A percentile compares a stretch with the other conserved stretches of the same genome.
Evolutionary conservation across 2,113 vertebrate genomes (phyloP).

Genomic region (Bolborhynchus lineola): DNA sequence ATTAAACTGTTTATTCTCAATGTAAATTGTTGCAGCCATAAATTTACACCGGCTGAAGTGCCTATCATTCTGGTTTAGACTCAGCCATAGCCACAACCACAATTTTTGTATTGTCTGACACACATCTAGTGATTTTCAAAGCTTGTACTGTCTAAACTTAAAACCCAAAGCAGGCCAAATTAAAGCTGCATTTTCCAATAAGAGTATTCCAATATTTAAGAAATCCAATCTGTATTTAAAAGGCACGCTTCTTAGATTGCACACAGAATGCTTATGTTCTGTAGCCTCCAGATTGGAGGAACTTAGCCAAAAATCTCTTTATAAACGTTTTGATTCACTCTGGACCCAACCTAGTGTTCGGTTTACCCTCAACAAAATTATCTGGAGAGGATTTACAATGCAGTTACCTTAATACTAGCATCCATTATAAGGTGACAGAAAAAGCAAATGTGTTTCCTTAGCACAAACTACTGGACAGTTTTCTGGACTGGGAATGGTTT

Average conservation of each 20-base stretch:
- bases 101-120: constrained; percentile 2
- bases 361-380: background rate
- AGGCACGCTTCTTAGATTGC: background rate
- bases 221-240: background rate
- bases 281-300: background rate
- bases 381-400: background rate
- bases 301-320: background rate
- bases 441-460: background rate
- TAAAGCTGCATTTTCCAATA: background rate
- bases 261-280: background rate
- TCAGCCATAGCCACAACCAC: background rate
- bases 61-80: background rate
- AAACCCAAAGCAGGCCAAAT: background rate
- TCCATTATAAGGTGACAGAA: background rate
- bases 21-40: constrained; percentile 49
- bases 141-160: background rate
- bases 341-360: background rate
- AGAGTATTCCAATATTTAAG: background rate
- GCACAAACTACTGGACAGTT: background rate
- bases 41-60: constrained; percentile 29
- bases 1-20: constrained; percentile 59
- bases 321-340: background rate
- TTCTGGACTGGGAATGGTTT: background rate
- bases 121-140: constrained; percentile 3
- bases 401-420: background rate